phyloP scores from a whole-genome alignment of 2,797 vertebrate genomes.

The Darevskia mixta region DNA sequence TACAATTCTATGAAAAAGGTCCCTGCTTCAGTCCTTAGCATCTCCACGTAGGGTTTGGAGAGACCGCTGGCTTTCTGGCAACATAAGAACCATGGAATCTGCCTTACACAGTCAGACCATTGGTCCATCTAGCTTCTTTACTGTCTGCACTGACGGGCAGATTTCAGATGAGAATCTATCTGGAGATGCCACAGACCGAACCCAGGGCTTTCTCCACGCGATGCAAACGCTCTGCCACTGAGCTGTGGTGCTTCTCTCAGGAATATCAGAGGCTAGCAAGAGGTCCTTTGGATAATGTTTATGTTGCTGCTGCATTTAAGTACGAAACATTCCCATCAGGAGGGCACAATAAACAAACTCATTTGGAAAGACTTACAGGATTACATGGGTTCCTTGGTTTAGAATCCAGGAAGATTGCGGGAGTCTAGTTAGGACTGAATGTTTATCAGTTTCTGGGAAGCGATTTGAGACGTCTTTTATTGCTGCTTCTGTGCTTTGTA shows the following conservation, averaged over 20 bases:
- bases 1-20: too few relatives aligned
- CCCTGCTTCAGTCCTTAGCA: too few relatives aligned
- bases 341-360: neutral
- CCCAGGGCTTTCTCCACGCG: too few relatives aligned
- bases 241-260: too few relatives aligned
- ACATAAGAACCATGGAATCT: neutral
- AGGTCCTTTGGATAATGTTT: neutral
- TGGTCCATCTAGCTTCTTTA: neutral
- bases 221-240: too few relatives aligned
- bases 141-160: too few relatives aligned
- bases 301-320: neutral
- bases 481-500: neutral
- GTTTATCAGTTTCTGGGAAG: constrained; percentile 17
- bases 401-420: neutral
- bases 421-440: neutral
- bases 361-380: neutral
- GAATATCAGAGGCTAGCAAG: neutral
- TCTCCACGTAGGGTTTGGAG: too few relatives aligned
- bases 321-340: neutral
- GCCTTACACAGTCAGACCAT: too few relatives aligned
- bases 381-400: neutral
- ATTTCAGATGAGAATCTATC: too few relatives aligned
- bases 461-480: neutral
- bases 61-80: neutral
- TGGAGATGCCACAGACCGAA: too few relatives aligned